phyloP scores from a whole-genome alignment of 1,140 invertebrate genomes.

The Wiebesia pumilae region DNA sequence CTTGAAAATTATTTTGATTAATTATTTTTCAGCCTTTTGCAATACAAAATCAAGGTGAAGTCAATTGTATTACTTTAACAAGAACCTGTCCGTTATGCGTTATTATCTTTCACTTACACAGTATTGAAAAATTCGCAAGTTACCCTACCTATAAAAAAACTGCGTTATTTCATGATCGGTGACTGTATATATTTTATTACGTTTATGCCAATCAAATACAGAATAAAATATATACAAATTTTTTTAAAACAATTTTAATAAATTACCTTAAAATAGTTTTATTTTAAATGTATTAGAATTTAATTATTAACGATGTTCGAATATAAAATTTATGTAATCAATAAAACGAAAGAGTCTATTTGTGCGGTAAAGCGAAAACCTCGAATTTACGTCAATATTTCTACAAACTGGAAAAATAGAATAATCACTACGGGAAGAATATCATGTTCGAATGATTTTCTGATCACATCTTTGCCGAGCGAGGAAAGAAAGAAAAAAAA shows the following conservation, averaged over 20 bases:
- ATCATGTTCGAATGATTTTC: conserved; percentile 22
- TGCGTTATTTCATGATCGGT: neutral
- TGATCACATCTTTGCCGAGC: conserved; percentile 4
- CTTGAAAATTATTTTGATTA: too few species aligned
- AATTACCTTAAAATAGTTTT: neutral
- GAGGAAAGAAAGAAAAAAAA: neutral
- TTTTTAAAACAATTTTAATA: neutral
- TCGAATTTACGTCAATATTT: neutral
- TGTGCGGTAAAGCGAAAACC: neutral
- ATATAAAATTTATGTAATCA: neutral
- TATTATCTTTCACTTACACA: too few species aligned
- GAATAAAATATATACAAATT: neutral
- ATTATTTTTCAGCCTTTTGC: too few species aligned
- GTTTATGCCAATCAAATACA: neutral
- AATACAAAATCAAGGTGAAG: too few species aligned
- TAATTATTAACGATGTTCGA: neutral
- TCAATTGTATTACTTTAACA: too few species aligned
- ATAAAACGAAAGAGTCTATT: neutral
- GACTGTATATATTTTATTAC: neutral
- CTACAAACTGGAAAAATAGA: neutral
- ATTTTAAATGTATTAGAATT: neutral
- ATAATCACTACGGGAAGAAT: conserved; percentile 8
- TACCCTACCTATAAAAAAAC: too few species aligned
- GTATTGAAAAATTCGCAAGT: too few species aligned
- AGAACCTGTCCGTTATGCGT: too few species aligned